Percentiles rank a stretch among this genome's conserved stretches.
These are phyloP conservation scores for Urocolius indicus DNA, from an alignment of 2,113 vertebrate genomes.

Conservation along the genomic window DNA sequence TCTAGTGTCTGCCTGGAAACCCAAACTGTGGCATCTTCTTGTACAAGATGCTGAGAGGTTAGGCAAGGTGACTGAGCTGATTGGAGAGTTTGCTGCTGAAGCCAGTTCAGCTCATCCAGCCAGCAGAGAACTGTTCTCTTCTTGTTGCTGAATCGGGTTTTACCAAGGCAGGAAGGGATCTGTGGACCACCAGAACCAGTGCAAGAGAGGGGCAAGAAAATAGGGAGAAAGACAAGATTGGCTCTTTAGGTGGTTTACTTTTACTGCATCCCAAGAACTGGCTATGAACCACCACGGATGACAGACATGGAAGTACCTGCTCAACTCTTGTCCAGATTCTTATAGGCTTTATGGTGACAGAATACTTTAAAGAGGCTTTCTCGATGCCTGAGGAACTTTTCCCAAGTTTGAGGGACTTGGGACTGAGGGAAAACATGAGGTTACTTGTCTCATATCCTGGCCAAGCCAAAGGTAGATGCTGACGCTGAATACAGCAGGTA, in stretches of 20 bases:
- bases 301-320: background rate
- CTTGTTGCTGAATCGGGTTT: background rate
- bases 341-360: background rate
- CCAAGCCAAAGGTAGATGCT: background rate
- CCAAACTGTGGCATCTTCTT: background rate
- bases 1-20: background rate
- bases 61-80: no score
- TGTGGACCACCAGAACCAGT: background rate
- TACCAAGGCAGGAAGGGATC: background rate
- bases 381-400: background rate
- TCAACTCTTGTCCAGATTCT: background rate
- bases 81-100: background rate
- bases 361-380: background rate
- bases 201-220: background rate
- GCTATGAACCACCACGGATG: background rate
- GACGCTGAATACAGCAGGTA: background rate
- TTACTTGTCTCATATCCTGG: background rate
- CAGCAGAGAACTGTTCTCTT: background rate
- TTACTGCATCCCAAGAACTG: background rate
- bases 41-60: background rate
- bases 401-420: background rate
- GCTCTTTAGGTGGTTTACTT: background rate
- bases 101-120: background rate
- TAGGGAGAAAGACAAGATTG: background rate
- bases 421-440: background rate